Percentiles rank a stretch among this genome's conserved stretches.
These are phyloP conservation scores for Cosmopolites sordidus DNA, from an alignment of 2,888 invertebrate genomes.

Conservation along the genomic window DNA sequence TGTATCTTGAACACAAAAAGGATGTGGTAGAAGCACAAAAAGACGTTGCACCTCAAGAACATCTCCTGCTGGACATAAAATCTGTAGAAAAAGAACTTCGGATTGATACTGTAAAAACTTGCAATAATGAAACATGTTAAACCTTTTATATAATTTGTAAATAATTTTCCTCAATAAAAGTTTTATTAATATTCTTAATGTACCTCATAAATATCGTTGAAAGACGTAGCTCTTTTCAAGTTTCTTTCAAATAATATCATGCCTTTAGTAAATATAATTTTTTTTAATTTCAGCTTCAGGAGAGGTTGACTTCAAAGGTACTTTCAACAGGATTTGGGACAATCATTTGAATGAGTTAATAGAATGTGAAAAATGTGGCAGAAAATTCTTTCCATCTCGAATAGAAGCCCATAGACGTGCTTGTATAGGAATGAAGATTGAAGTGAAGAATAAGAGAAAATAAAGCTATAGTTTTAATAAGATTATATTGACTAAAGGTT, in stretches of 20 bases:
- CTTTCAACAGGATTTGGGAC: conserved; percentile 51
- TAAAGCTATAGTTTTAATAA: no score
- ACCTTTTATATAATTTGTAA: no score
- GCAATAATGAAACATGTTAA: no score
- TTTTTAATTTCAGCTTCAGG: conserved; percentile 39
- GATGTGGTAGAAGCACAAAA: conserved; percentile 35
- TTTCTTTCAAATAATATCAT: no score
- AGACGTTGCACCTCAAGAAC: neutral
- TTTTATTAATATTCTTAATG: no score
- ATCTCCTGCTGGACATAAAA: no score
- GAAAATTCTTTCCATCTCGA: conserved; percentile 62
- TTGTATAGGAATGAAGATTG: conserved; percentile 27
- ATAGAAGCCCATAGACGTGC: conserved; percentile 43
- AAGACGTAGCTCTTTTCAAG: no score
- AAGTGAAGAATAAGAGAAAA: conserved; percentile 5
- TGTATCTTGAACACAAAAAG: conserved; percentile 47
- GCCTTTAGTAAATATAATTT: neutral
- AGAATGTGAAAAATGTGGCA: conserved; percentile 56
- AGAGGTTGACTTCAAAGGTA: conserved; percentile 42
- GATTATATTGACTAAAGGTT: no score
- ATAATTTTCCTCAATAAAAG: no score
- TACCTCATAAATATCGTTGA: no score
- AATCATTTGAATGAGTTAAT: conserved; percentile 54
- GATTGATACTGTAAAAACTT: no score
- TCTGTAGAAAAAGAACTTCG: no score